Percentiles rank a stretch among this genome's conserved stretches.
These are phyloP conservation scores for Frankliniella intonsa DNA, from an alignment of 2,888 invertebrate species.

Conservation along the genomic window DNA sequence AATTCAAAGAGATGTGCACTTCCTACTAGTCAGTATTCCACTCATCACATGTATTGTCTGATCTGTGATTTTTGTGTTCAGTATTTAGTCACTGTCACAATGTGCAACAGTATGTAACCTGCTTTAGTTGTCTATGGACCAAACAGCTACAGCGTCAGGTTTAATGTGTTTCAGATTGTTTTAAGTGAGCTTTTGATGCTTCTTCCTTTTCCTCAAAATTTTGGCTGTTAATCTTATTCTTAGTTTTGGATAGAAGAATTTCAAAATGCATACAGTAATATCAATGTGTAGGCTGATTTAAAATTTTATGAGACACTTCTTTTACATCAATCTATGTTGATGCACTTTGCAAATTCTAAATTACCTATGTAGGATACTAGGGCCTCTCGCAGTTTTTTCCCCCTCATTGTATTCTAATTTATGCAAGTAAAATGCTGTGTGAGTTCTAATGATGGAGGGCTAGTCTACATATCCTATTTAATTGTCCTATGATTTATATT, in stretches of 20 bases:
- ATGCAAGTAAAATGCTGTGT: too few relatives aligned
- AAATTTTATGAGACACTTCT: too few relatives aligned
- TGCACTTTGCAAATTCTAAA: background rate
- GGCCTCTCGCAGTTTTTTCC: too few relatives aligned
- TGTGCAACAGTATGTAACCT: background rate
- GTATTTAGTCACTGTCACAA: background rate
- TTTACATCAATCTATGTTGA: background rate
- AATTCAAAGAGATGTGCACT: background rate
- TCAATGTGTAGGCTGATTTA: too few relatives aligned
- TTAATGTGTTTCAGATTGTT: background rate
- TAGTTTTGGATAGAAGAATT: background rate
- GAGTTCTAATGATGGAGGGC: too few relatives aligned
- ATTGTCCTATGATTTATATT: too few relatives aligned
- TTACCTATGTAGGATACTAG: background rate
- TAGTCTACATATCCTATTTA: too few relatives aligned
- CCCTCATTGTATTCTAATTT: too few relatives aligned
- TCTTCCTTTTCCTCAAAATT: background rate
- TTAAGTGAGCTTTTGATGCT: background rate
- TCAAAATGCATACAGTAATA: background rate
- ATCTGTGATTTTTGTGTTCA: conserved; percentile 22
- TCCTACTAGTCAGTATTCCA: background rate
- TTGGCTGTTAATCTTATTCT: background rate
- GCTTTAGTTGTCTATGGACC: background rate
- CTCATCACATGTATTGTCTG: background rate
- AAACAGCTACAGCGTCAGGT: background rate